Evolutionary conservation across 2,113 vertebrate species (phyloP).

Genomic region (Pteruthius melanotis): DNA sequence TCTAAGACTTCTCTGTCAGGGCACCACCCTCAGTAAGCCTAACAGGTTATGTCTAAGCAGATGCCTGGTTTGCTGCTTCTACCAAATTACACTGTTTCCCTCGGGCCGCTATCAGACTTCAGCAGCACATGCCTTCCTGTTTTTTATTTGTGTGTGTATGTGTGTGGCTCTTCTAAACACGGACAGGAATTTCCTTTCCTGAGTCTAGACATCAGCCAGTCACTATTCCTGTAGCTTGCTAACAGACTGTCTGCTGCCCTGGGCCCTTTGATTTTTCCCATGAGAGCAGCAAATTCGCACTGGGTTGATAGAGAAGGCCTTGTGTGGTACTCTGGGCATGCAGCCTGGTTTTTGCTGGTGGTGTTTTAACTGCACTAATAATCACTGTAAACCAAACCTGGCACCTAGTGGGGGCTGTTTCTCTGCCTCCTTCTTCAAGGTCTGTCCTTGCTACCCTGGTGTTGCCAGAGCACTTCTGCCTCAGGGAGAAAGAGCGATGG

Average conservation of each 20-base stretch:
- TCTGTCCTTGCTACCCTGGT: neutral
- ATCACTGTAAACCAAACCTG: neutral
- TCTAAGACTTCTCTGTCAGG: neutral
- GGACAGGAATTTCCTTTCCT: constrained; percentile 51
- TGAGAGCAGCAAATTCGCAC: neutral
- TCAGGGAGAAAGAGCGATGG: neutral
- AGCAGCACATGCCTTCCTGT: constrained; percentile 12
- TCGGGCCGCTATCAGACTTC: neutral
- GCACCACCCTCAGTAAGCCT: neutral
- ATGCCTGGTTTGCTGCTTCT: neutral
- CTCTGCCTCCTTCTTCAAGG: neutral
- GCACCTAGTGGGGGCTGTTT: neutral
- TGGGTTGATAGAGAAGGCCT: neutral
- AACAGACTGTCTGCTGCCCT: constrained; percentile 13
- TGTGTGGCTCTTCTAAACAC: constrained; percentile 7
- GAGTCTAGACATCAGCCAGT: constrained; percentile 34
- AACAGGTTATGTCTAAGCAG: neutral
- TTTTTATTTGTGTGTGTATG: constrained; percentile 47
- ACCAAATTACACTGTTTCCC: neutral
- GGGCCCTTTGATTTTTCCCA: constrained; percentile 25
- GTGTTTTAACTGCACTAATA: neutral
- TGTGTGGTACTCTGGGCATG: neutral
- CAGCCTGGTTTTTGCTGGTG: neutral
- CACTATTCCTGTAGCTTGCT: constrained; percentile 40
- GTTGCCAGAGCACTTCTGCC: neutral